phyloP scores from a whole-genome alignment of 2,113 vertebrate genomes.

The Ophiodon elongatus region DNA sequence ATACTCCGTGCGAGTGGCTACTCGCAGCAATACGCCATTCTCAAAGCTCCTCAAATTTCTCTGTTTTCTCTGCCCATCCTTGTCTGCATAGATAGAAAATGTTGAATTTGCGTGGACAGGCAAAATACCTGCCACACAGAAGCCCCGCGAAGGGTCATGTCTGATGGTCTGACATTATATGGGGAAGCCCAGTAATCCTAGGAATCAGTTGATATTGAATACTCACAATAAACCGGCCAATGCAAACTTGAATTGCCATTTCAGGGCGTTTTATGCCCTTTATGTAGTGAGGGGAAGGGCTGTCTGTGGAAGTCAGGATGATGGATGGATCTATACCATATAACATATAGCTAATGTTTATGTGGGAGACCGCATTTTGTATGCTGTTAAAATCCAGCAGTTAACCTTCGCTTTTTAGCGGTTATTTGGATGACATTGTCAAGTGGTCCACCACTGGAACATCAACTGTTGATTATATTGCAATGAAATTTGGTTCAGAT shows the following conservation, averaged over 20 bases:
- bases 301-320: conserved; percentile 2
- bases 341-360: not conserved
- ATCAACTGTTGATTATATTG: not conserved
- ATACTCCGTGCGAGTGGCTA: not conserved
- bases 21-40: not conserved
- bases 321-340: not conserved
- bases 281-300: conserved; percentile 11
- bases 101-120: not conserved
- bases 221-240: not conserved
- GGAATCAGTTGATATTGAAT: not conserved
- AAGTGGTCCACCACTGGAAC: not conserved
- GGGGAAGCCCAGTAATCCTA: not conserved
- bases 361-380: not conserved
- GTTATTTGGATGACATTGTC: not conserved
- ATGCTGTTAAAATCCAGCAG: not conserved
- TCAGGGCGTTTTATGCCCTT: conserved; percentile 6
- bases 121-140: not conserved
- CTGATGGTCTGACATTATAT: not conserved
- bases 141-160: not conserved
- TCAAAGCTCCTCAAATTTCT: not conserved
- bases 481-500: not conserved
- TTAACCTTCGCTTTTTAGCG: not conserved
- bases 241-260: not conserved
- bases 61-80: not conserved
- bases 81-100: not conserved